These are phyloP conservation scores for Brachionus paranguensis DNA, from an alignment of 1,140 invertebrate species.

Conservation along the genomic window DNA sequence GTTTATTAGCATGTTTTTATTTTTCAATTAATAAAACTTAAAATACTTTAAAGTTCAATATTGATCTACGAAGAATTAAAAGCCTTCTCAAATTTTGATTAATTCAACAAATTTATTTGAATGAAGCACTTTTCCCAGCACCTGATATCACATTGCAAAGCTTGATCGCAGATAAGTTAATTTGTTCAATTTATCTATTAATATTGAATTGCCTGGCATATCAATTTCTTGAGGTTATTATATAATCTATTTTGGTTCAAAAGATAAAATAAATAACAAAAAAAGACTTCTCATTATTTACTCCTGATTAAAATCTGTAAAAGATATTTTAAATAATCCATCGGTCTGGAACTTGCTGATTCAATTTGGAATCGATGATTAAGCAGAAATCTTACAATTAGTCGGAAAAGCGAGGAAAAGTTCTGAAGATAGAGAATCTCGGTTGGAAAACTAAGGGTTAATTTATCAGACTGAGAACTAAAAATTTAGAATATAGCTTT, in stretches of 20 bases:
- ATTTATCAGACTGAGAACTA: slow-evolving; percentile 26
- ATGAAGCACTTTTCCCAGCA: neutral
- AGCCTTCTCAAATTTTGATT: neutral
- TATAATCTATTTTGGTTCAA: neutral
- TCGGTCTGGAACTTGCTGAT: neutral
- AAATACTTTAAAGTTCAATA: neutral
- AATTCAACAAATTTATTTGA: neutral
- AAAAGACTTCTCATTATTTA: neutral
- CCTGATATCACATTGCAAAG: neutral
- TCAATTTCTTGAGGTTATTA: neutral
- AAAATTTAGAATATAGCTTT: neutral
- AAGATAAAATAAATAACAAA: too few relatives aligned
- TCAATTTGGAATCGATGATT: neutral
- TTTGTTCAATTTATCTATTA: neutral
- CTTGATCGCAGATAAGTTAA: neutral
- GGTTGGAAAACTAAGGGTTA: neutral
- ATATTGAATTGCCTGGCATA: neutral
- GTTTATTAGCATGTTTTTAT: neutral
- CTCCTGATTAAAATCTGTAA: neutral
- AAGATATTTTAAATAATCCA: neutral
- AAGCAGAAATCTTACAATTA: neutral
- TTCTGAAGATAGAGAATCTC: neutral
- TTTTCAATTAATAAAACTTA: neutral
- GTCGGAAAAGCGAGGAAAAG: neutral
- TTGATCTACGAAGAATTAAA: neutral